These are phyloP conservation scores for Uloborus diversus DNA, from an alignment of 1,140 invertebrate genomes.

Conservation along the genomic window DNA sequence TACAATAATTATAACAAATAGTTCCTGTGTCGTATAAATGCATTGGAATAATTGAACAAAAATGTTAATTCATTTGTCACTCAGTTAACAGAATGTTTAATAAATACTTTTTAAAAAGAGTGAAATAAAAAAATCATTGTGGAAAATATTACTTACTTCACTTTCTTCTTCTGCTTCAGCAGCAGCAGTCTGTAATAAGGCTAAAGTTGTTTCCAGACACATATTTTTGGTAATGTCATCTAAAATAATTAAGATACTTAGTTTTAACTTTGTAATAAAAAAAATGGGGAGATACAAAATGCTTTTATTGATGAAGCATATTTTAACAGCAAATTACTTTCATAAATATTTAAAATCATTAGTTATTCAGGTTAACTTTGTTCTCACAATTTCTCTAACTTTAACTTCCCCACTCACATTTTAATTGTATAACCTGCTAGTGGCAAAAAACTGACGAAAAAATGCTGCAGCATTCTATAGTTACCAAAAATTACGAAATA, in stretches of 20 bases:
- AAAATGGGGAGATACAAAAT: neutral
- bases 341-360: neutral
- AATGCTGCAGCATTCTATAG: no score
- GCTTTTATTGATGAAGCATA: neutral
- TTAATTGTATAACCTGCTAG: neutral
- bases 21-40: neutral
- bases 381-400: neutral
- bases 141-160: slow-evolving; percentile 68
- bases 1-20: neutral
- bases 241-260: neutral
- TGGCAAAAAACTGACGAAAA: neutral
- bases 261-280: neutral
- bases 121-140: neutral
- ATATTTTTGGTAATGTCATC: slow-evolving; percentile 74
- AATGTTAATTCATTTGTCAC: neutral
- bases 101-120: neutral
- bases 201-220: slow-evolving; percentile 81
- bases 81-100: neutral
- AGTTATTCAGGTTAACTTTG: neutral
- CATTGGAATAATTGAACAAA: neutral
- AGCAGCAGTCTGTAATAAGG: slow-evolving; percentile 82
- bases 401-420: neutral
- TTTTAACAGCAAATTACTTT: neutral
- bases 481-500: no score
- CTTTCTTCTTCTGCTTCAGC: slow-evolving; percentile 89